Evolutionary conservation across 2,888 invertebrate species (phyloP).

Genomic region (Rhagonycha lutea): DNA sequence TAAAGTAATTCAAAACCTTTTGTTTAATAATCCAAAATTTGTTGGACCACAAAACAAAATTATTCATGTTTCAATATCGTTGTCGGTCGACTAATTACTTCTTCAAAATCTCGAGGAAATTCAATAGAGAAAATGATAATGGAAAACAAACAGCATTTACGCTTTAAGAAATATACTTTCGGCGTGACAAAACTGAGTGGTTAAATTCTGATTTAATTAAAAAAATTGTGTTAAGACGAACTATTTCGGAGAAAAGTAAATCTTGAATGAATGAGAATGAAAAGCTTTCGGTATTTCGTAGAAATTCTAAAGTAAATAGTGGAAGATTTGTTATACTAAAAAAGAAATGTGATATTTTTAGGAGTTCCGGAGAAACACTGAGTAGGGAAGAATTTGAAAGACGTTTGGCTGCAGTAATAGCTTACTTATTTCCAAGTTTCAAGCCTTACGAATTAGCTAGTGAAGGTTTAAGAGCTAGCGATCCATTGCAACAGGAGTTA

Average conservation of each 20-base stretch:
- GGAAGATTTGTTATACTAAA: constrained; percentile 22
- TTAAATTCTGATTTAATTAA: not conserved
- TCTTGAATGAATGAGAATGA: not conserved
- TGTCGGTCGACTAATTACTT: not conserved
- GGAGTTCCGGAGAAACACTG: constrained; percentile 66
- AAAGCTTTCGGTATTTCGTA: not conserved
- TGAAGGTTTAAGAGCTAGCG: constrained; percentile 59
- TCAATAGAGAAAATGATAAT: not conserved
- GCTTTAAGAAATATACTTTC: not conserved
- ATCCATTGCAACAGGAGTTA: constrained; percentile 70
- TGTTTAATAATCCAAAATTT: not conserved
- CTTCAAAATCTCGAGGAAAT: not conserved
- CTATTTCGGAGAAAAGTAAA: not conserved
- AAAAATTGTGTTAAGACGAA: not conserved
- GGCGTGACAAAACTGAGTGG: not conserved
- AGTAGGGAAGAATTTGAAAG: constrained; percentile 63
- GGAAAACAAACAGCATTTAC: not conserved
- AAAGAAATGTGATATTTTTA: constrained; percentile 27
- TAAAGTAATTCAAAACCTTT: not conserved
- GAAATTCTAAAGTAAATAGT: not conserved
- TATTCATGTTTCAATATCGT: not conserved
- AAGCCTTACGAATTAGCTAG: constrained; percentile 65
- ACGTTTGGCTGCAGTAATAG: constrained; percentile 62
- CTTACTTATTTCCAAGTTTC: constrained; percentile 64
- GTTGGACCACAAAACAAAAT: not conserved